Conservation (phyloP, 2,797 vertebrate genomes). For the Tragopan temminckii region DNA sequence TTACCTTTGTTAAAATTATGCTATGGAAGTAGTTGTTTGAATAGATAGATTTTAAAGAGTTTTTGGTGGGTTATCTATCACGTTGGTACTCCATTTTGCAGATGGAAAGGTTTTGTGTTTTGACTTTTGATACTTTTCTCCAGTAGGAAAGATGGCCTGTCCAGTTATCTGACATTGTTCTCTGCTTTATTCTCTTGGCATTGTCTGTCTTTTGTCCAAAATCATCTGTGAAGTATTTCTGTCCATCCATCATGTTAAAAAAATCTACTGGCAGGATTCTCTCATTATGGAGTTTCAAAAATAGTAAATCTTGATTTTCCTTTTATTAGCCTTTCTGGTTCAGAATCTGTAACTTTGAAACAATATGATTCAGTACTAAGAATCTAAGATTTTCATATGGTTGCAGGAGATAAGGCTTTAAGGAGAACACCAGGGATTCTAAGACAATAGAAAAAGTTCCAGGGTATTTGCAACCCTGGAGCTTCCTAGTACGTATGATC, state of each 20-base stretch:
- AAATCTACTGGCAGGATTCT: not conserved
- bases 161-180: not conserved
- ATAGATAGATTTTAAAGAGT: not conserved
- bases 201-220: conserved; percentile 8
- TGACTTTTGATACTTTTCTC: not conserved
- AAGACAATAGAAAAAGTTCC: not conserved
- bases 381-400: not conserved
- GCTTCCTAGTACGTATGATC: not conserved
- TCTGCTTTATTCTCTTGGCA: not conserved
- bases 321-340: not conserved
- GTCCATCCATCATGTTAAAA: not conserved
- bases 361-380: not conserved
- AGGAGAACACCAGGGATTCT: not conserved
- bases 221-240: not conserved
- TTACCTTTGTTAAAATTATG: not conserved
- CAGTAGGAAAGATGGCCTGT: not conserved
- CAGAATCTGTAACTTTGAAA: not conserved
- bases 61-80: not conserved
- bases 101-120: not conserved
- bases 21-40: not conserved
- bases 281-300: not conserved
- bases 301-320: not conserved
- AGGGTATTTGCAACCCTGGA: not conserved
- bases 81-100: not conserved
- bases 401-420: not conserved